Evolutionary conservation across 2,113 vertebrate genomes (phyloP).

Genomic region (Panthera leo): DNA sequence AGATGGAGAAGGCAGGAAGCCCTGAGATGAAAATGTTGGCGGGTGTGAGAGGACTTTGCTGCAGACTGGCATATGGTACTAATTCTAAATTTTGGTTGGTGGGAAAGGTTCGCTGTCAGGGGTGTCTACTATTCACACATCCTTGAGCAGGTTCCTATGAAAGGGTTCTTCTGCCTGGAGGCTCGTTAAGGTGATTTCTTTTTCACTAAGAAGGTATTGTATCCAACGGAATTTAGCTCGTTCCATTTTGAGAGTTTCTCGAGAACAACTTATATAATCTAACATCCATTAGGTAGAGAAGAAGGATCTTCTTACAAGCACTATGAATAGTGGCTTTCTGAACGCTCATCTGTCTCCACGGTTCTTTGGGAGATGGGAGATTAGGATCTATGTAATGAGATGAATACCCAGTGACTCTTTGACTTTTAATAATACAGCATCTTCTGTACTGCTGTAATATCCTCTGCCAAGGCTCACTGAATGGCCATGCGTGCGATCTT

Average conservation of each 20-base stretch:
- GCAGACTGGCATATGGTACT: not conserved
- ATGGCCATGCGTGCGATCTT: not conserved
- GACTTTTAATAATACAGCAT: not conserved
- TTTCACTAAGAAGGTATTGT: not conserved
- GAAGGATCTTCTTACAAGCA: not conserved
- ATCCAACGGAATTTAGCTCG: not conserved
- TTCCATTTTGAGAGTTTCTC: slow-evolving; percentile 20
- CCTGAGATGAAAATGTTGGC: not conserved
- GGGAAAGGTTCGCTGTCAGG: not conserved
- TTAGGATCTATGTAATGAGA: not conserved
- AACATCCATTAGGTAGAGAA: not conserved
- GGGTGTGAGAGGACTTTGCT: not conserved
- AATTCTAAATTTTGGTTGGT: not conserved
- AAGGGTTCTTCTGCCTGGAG: not conserved
- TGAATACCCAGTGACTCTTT: not conserved
- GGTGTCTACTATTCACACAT: not conserved
- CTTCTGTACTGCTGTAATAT: not conserved
- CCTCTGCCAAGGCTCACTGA: not conserved
- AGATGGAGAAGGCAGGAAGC: not conserved
- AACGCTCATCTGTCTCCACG: not conserved
- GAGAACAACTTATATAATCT: not conserved
- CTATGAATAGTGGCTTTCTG: not conserved
- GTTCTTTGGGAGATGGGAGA: not conserved
- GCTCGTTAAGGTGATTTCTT: not conserved
- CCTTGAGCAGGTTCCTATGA: not conserved